phyloP scores from a whole-genome alignment of 2,888 invertebrate genomes.

The Caenorhabditis panamensis region DNA sequence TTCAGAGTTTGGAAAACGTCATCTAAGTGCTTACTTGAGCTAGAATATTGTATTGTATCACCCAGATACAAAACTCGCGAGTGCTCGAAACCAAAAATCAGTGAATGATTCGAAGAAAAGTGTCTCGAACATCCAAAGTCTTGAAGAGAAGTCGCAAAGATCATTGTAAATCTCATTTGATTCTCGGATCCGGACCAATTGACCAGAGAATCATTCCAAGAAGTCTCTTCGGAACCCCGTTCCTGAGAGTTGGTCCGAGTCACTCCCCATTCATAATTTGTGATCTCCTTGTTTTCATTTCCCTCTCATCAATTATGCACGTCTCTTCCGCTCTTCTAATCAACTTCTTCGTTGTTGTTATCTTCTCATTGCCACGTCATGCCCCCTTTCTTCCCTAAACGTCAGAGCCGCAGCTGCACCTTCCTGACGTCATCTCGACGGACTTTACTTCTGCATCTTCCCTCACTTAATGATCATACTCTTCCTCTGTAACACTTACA shows the following conservation, averaged over 20 bases:
- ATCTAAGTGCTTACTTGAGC: too few species aligned
- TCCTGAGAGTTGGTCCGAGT: neutral
- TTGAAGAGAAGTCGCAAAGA: too few species aligned
- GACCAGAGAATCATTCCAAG: neutral
- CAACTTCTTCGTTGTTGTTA: constrained; percentile 20
- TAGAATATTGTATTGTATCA: too few species aligned
- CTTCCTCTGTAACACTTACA: neutral
- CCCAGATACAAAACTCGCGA: too few species aligned
- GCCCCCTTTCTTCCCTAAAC: neutral
- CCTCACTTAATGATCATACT: neutral
- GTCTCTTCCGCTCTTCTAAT: constrained; percentile 46
- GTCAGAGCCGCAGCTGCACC: constrained; percentile 35
- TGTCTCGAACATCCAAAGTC: too few species aligned
- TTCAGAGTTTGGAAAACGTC: too few species aligned
- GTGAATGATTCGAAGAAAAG: too few species aligned
- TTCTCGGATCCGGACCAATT: too few species aligned
- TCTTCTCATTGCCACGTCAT: constrained; percentile 29
- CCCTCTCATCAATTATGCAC: constrained; percentile 34
- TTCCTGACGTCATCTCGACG: constrained; percentile 26
- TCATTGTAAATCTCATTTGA: too few species aligned
- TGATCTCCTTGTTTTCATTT: constrained; percentile 15
- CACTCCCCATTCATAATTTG: constrained; percentile 11
- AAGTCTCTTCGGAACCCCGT: neutral
- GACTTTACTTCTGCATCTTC: neutral
- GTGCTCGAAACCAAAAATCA: too few species aligned